Percentiles rank a stretch among this genome's conserved stretches.
phyloP scores from a whole-genome alignment of 23 tunicate genomes.

The Corella eumyota region DNA sequence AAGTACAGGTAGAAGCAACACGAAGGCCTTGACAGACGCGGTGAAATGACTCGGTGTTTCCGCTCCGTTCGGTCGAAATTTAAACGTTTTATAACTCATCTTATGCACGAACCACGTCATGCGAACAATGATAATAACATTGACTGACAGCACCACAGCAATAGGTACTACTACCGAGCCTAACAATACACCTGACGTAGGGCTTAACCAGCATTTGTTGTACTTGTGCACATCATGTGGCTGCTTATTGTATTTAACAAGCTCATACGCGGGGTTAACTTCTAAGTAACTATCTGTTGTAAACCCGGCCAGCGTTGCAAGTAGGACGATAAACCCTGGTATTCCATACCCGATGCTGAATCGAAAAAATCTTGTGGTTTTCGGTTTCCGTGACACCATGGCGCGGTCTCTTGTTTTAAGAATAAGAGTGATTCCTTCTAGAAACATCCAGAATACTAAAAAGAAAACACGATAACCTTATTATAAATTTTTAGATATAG shows the following conservation, averaged over 20 bases:
- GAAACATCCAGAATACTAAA: conserved; percentile 50
- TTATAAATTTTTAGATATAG: too few relatives aligned
- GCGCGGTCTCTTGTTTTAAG: conserved; percentile 40
- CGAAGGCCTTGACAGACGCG: conserved; percentile 13
- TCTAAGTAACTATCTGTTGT: conserved; percentile 5
- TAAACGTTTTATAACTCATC: conserved; percentile 14
- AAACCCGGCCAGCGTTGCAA: conserved; percentile 20
- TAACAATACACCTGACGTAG: too few relatives aligned
- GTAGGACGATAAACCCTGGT: conserved; percentile 15
- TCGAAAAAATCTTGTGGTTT: too few relatives aligned
- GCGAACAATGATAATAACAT: conserved; percentile 7
- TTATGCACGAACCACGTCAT: conserved; percentile 26
- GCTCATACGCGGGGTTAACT: not conserved
- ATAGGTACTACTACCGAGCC: conserved; percentile 35
- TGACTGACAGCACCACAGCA: conserved; percentile 10
- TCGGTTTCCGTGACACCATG: too few relatives aligned
- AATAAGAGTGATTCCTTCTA: conserved; percentile 47
- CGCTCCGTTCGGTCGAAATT: conserved; percentile 4
- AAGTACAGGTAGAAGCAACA: conserved; percentile 21
- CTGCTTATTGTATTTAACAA: too few relatives aligned
- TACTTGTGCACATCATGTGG: too few relatives aligned
- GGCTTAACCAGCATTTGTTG: conserved; percentile 28
- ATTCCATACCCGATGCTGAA: conserved; percentile 27
- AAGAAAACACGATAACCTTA: too few relatives aligned
- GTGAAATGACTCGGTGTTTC: conserved; percentile 3